Evolutionary conservation across 2,888 invertebrate species (phyloP).

Genomic region (Proisotoma minuta): DNA sequence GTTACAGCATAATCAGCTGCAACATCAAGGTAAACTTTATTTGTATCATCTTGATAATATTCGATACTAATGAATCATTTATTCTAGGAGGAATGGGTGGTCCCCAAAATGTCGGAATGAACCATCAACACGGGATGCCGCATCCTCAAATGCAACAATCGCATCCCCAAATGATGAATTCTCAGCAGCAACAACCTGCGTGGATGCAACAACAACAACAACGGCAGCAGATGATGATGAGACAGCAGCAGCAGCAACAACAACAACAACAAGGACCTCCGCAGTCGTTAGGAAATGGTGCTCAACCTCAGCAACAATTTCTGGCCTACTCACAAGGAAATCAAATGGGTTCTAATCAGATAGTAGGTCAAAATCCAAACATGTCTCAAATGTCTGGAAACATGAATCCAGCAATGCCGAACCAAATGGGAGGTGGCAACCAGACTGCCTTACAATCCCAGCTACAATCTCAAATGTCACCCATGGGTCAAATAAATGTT

Average conservation of each 20-base stretch:
- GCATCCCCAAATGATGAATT: constrained; percentile 45
- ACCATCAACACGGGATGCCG: constrained; percentile 44
- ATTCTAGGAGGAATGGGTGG: neutral
- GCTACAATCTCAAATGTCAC: constrained; percentile 44
- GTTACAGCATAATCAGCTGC: constrained; percentile 46
- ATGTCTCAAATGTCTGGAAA: constrained; percentile 35
- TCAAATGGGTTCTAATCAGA: constrained; percentile 49
- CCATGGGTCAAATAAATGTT: constrained; percentile 45
- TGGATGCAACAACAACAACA: constrained; percentile 51
- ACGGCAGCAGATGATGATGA: constrained; percentile 50
- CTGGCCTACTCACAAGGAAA: constrained; percentile 49
- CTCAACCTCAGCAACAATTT: constrained; percentile 50
- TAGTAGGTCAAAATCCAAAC: constrained; percentile 44
- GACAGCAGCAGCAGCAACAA: constrained; percentile 51
- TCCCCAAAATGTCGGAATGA: constrained; percentile 43
- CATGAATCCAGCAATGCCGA: constrained; percentile 43
- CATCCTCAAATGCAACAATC: constrained; percentile 47
- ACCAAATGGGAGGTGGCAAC: constrained; percentile 42
- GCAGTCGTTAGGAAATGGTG: constrained; percentile 48
- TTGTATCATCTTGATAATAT: neutral
- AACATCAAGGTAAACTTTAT: constrained; percentile 33
- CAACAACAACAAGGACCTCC: constrained; percentile 50
- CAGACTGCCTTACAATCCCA: constrained; percentile 38
- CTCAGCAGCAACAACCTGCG: constrained; percentile 27
- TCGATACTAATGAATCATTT: neutral